Evolutionary conservation across 1,140 invertebrate genomes (phyloP).

Genomic region (Parapsyche elsis): DNA sequence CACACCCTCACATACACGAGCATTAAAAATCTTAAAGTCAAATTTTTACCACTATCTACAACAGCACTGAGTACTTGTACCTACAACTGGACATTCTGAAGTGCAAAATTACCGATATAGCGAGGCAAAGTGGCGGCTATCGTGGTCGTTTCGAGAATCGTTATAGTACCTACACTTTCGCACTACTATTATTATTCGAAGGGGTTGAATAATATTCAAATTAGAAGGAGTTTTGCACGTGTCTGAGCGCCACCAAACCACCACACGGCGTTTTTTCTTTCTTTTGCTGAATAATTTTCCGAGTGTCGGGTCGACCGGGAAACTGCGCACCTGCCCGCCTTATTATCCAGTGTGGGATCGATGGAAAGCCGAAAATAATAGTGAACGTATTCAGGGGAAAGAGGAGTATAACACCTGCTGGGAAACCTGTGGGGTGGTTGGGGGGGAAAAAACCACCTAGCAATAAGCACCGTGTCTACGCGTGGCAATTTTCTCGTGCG

Average conservation of each 20-base stretch:
- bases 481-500: constrained; percentile 15
- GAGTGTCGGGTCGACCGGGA: not conserved
- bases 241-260: not conserved
- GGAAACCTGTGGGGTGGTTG: not conserved
- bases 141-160: too few species aligned
- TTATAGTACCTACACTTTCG: too few species aligned
- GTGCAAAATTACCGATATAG: too few species aligned
- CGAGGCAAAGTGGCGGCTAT: too few species aligned
- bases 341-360: constrained; percentile 31
- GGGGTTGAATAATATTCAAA: constrained; percentile 1
- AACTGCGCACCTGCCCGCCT: constrained; percentile 13
- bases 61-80: too few species aligned
- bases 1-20: too few species aligned
- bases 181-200: too few species aligned
- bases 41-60: too few species aligned
- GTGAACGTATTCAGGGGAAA: not conserved
- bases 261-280: not conserved
- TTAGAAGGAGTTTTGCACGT: not conserved
- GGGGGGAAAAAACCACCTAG: not conserved
- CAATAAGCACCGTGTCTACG: constrained; percentile 35
- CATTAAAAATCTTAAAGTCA: too few species aligned
- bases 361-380: constrained; percentile 44
- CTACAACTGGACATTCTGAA: too few species aligned
- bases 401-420: constrained; percentile 23
- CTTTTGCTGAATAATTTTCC: constrained; percentile 20